phyloP scores from a whole-genome alignment of 2,888 invertebrate species.

The Sesia bembeciformis region DNA sequence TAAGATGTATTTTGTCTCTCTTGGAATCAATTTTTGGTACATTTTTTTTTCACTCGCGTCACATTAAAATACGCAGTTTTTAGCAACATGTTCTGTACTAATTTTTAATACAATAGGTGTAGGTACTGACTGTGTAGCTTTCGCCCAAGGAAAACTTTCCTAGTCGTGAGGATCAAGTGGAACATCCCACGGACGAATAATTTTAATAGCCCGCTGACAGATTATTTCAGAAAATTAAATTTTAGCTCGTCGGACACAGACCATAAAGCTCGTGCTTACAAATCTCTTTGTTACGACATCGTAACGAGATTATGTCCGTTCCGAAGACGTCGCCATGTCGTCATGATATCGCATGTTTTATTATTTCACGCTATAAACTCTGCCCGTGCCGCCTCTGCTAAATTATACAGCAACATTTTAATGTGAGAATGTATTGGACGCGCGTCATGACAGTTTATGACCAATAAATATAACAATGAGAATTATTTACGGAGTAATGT shows the following conservation, averaged over 20 bases:
- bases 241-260: constrained; percentile 72
- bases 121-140: too few relatives aligned
- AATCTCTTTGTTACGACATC: constrained; percentile 75
- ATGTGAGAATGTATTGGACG: constrained; percentile 38
- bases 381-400: constrained; percentile 27
- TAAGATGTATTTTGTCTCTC: too few relatives aligned
- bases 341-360: constrained; percentile 62
- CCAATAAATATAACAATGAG: constrained; percentile 48
- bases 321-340: constrained; percentile 62
- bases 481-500: constrained; percentile 39
- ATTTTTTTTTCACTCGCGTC: too few relatives aligned
- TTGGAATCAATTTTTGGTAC: too few relatives aligned
- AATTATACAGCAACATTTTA: constrained; percentile 56
- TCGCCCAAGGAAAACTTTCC: neutral
- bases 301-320: constrained; percentile 72
- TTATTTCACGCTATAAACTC: constrained; percentile 60
- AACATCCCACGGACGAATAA: constrained; percentile 48
- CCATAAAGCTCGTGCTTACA: constrained; percentile 73
- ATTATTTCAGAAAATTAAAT: constrained; percentile 75
- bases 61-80: too few relatives aligned
- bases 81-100: too few relatives aligned
- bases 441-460: constrained; percentile 43
- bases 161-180: neutral
- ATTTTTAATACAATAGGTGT: too few relatives aligned
- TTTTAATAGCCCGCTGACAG: constrained; percentile 67